Evolutionary conservation across 2,888 invertebrate species (phyloP), one percentile per base, ranked within the genome.

Genomic region (Pycnomerus fuliginosus): DNA sequence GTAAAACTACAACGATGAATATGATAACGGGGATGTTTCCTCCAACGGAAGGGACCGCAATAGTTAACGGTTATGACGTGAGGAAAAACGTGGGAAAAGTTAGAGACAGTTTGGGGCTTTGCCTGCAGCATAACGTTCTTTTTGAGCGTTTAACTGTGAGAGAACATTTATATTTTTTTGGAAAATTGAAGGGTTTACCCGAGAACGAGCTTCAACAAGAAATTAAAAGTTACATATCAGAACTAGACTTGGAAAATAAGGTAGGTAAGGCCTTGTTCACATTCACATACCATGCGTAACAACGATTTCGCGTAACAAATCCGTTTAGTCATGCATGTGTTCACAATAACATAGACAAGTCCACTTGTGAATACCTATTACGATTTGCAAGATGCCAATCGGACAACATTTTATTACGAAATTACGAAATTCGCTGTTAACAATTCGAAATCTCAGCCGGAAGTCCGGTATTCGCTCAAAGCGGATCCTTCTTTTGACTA

Each of bases 1-100:
- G 92, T 7, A 92, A 93, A 74, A 89, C 90, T 1, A 91, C 91
- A 0, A 88, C 90, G 1, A 90, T 92, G 75, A 86, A 88, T 0
- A 90, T 92, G 83, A 71, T 92, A 20, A 90, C 90, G 29, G 37
- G 41, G 7, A 80, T 84, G 66, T 70, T 81, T 33, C 74, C 78
- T 17, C 77, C 79, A 7, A 79, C 78, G 0, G 72, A 76, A 3
- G 87, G 87, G 0, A 80, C 80, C 10, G 83, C 85, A 1, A 70
- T 74, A 25, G 73, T 87, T 5, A 82, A 81, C 43, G 85, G 85
- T 12, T 78, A 76, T 59, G 81, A 86, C 61, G 80, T 87, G 50
- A 62, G 75, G 3, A 73, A 68, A 2, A 78, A 85, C 55, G 73
- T 81, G 13, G 67, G 70, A 5, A 71, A 70, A 1, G 84, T 85